These are phyloP conservation scores for Bursaphelenchus okinawaensis DNA, from an alignment of 2,888 invertebrate genomes.

Conservation along the genomic window DNA sequence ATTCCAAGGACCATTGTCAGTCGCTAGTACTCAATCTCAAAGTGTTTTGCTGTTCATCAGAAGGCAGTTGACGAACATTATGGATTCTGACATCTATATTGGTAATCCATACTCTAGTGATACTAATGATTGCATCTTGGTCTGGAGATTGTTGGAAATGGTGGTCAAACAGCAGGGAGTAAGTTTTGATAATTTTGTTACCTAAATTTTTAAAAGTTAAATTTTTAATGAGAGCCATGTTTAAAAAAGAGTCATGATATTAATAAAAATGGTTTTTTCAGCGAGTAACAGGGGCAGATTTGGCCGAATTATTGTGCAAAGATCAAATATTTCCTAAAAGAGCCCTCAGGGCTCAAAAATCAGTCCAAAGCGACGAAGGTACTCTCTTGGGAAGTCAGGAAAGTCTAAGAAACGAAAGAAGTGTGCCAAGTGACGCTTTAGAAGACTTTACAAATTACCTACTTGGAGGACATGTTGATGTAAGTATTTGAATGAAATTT, in stretches of 20 bases:
- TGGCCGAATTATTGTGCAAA: constrained; percentile 43
- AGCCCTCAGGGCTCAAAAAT: constrained; percentile 1
- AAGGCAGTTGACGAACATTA: constrained; percentile 43
- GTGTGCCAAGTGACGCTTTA: constrained; percentile 26
- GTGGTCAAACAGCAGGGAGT: constrained; percentile 55
- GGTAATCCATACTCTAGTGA: constrained; percentile 34
- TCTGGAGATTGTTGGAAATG: constrained; percentile 52
- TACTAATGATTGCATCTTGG: constrained; percentile 44
- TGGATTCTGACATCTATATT: constrained; percentile 37
- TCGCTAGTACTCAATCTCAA: constrained; percentile 27
- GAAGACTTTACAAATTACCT: constrained; percentile 43
- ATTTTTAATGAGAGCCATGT: no score
- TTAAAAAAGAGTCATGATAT: no score
- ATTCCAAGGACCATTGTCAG: constrained; percentile 30
- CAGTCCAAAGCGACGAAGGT: not conserved
- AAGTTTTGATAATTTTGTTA: not conserved
- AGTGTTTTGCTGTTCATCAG: constrained; percentile 41
- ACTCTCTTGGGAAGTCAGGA: not conserved
- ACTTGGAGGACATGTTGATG: constrained; percentile 49
- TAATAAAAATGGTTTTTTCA: constrained; percentile 22
- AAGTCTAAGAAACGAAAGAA: constrained; percentile 7
- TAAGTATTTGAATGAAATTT: constrained; percentile 11
- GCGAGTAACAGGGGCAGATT: constrained; percentile 52
- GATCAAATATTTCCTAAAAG: constrained; percentile 10
- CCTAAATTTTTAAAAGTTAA: no score